Conservation (phyloP, 2,797 vertebrate species). For the Cirrhinus molitorella region DNA sequence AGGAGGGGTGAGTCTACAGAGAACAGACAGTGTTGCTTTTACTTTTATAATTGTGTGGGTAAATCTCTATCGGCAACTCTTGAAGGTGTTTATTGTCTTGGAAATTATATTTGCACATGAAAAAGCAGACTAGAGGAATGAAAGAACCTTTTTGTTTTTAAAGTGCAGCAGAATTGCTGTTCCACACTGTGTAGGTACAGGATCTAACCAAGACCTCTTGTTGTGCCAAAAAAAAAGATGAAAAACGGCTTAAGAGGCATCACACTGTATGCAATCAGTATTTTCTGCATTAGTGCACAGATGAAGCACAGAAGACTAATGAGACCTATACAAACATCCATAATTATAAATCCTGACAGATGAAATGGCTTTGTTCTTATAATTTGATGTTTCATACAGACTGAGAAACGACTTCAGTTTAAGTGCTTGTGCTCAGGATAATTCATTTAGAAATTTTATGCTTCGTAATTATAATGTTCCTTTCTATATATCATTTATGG, state of each 20-base stretch:
- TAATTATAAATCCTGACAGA: conserved; percentile 39
- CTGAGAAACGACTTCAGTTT: conserved; percentile 45
- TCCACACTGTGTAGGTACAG: conserved; percentile 9
- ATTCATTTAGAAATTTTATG: conserved; percentile 13
- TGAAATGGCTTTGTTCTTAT: conserved; percentile 36
- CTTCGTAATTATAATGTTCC: conserved; percentile 27
- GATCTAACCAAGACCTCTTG: not conserved
- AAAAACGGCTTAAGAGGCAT: not conserved
- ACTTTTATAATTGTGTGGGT: not conserved
- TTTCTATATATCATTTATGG: conserved; percentile 20
- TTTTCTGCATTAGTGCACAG: conserved; percentile 39
- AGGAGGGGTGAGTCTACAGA: conserved; percentile 94
- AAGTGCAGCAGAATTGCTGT: not conserved
- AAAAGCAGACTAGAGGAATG: not conserved
- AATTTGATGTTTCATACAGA: conserved; percentile 46
- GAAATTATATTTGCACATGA: not conserved
- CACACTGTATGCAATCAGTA: conserved; percentile 15
- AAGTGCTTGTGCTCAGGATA: conserved; percentile 33
- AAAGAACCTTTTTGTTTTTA: not conserved
- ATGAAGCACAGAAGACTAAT: conserved; percentile 17
- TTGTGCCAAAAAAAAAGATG: not conserved
- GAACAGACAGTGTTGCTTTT: conserved; percentile 50
- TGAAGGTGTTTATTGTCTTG: not conserved
- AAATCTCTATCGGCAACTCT: not conserved
- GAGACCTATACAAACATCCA: conserved; percentile 31